phyloP scores from a whole-genome alignment of 2,888 invertebrate genomes.

The Eustalomyia histrio region DNA sequence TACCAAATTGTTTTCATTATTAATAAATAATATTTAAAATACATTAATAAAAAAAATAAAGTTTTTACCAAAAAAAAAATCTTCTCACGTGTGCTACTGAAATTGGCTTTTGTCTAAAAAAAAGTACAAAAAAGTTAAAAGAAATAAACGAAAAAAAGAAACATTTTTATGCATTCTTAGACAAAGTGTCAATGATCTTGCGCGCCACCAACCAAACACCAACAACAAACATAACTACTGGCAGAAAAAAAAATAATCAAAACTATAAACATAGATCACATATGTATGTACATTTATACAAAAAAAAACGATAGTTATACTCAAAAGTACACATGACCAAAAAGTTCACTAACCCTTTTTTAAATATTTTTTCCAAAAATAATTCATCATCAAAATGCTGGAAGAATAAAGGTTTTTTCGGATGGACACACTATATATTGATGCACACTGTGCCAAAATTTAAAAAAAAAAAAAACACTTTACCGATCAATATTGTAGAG shows the following conservation, averaged over 20 bases:
- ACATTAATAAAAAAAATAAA: conserved; percentile 9
- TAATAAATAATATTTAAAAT: conserved; percentile 19
- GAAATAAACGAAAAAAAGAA: conserved; percentile 40
- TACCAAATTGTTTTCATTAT: conserved; percentile 25
- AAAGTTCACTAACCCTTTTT: conserved; percentile 63
- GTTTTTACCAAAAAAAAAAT: conserved; percentile 41
- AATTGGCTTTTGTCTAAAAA: conserved; percentile 36
- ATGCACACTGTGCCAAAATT: background rate
- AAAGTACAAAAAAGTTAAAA: conserved; percentile 30
- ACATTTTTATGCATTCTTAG: conserved; percentile 74
- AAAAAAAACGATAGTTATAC: conserved; percentile 32
- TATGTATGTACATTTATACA: conserved; percentile 46
- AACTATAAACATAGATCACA: conserved; percentile 56
- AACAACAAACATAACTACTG: conserved; percentile 47
- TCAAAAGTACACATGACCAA: conserved; percentile 44
- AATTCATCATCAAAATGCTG: conserved; percentile 59
- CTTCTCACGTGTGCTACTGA: conserved; percentile 60
- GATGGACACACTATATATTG: conserved; percentile 14
- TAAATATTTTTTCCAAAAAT: conserved; percentile 19
- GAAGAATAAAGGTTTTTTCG: conserved; percentile 38
- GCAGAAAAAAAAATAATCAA: conserved; percentile 44
- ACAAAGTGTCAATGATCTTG: conserved; percentile 75
- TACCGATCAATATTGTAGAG: too few relatives aligned
- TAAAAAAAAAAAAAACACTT: too few relatives aligned
- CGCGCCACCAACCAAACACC: conserved; percentile 68